A percentile compares a stretch with the other conserved stretches of the same genome.
Evolutionary conservation across 2,797 vertebrate species (phyloP).

Genomic region (Leuciscus waleckii): DNA sequence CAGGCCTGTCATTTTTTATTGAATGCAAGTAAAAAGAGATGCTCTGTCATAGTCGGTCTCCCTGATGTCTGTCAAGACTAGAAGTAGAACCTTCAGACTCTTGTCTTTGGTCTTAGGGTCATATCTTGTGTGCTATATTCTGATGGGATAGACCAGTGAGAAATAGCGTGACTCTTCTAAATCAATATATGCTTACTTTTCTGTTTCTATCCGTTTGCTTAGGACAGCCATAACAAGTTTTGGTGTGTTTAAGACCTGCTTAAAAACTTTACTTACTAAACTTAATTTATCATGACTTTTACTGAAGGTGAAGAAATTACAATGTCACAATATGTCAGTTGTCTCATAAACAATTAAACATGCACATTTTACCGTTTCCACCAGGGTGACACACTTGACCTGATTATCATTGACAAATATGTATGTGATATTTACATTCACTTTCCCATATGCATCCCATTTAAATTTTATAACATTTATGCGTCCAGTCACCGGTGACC

Average conservation of each 20-base stretch:
- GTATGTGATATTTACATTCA: conserved; percentile 22
- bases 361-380: conserved; percentile 19
- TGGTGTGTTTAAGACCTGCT: background rate
- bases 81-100: conserved; percentile 22
- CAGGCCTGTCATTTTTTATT: conserved; percentile 35
- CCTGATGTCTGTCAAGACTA: conserved; percentile 25
- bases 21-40: conserved; percentile 27
- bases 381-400: conserved; percentile 11
- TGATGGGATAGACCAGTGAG: background rate
- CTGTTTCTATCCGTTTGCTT: background rate
- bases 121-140: conserved; percentile 5
- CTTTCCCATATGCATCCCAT: conserved; percentile 16
- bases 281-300: background rate
- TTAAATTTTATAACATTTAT: conserved; percentile 22
- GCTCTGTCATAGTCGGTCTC: conserved; percentile 24
- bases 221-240: background rate
- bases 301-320: background rate
- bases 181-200: conserved; percentile 2
- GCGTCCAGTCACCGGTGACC: conserved; percentile 52
- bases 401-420: conserved; percentile 40
- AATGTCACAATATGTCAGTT: conserved; percentile 29
- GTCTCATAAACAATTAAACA: conserved; percentile 12
- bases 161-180: background rate
- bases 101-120: conserved; percentile 11
- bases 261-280: conserved; percentile 1